Percentiles rank a stretch among this genome's conserved stretches.
phyloP scores from a whole-genome alignment of 2,113 vertebrate genomes.

The Lethenteron reissneri region DNA sequence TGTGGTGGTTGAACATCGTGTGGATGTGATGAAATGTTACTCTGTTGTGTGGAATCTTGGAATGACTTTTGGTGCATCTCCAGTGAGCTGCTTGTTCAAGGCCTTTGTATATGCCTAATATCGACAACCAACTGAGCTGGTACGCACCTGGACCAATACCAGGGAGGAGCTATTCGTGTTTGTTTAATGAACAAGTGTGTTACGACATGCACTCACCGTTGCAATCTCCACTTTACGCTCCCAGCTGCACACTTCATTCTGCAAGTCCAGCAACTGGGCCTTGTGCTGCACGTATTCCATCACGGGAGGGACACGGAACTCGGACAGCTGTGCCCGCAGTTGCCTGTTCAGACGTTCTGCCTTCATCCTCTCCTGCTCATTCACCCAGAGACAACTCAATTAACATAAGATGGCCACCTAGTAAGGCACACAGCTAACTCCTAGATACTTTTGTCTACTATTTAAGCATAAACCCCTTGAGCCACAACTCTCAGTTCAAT shows the following conservation, averaged over 20 bases:
- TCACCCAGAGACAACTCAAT: no score
- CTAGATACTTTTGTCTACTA: no score
- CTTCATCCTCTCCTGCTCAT: slow-evolving; percentile 23
- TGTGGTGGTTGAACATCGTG: no score
- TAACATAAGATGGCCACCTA: no score
- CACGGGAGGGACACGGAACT: slow-evolving; percentile 20
- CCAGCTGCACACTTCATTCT: slow-evolving; percentile 26
- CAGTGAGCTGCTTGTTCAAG: not conserved
- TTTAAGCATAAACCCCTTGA: no score
- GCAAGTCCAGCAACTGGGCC: slow-evolving; percentile 18
- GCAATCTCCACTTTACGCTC: slow-evolving; percentile 34
- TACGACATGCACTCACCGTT: slow-evolving; percentile 17
- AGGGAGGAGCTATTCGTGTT: accelerated
- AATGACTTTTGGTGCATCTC: not conserved
- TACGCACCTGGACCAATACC: not conserved
- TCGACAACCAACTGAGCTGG: not conserved
- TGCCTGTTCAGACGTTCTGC: slow-evolving; percentile 21
- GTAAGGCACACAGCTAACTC: no score
- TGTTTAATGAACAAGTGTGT: not conserved
- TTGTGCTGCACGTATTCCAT: slow-evolving; percentile 24
- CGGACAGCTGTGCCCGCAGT: slow-evolving; percentile 20
- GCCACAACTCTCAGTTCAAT: no score
- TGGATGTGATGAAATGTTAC: no score
- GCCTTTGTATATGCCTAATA: not conserved
- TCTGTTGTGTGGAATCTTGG: no score